Evolutionary conservation across 2,797 vertebrate genomes (phyloP), one percentile per base, ranked within the genome.

Genomic region (Adelosebastes latens): DNA sequence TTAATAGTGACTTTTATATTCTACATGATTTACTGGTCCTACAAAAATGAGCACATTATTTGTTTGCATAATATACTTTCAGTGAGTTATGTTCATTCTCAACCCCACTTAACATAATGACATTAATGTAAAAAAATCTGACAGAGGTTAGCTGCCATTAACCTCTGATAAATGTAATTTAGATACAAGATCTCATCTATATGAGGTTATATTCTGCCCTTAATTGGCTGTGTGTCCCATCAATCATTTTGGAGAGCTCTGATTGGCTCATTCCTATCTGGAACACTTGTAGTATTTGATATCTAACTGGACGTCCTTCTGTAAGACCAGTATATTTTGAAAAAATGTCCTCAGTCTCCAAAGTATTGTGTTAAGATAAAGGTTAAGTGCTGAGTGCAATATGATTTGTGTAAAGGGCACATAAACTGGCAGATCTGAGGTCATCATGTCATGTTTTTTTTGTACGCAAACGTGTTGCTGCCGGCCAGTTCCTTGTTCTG

Each of bases 111-210:
- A 84, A 80, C 71, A 63, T 82, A 81, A 92, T 81, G 66, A 79
- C 74, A 67, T 73, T 77, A 85, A 89, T 81, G 67, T 56, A 59
- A 74, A 53, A 25, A 61, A 72, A 87, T 79, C 72, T 81, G 72
- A 84, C 46, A 66, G 85, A 72, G 83, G 86, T 83, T 75, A 64
- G 77, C 69, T 68, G 60, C 72, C 75, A 82, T 90, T 89, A 89
- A 81, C 85, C 85, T 91, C 55, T 79, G 61, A 87, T 82, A 68
- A 81, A 89, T 87, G 67, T 75, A 77, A 91, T 88, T 81, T 65
- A 88, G 87, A 88, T 80, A 70, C 32, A 79, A 69, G 56, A 88
- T 80, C 59, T 63, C 56, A 77, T 85, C 77, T 83, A 64, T 61
- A 82, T 81, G 65, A 74, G 76, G 22, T 84, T 75, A 86, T 72